These are phyloP conservation scores for Ovis aries DNA, from an alignment of 2,113 vertebrate genomes.

Conservation along the genomic window DNA sequence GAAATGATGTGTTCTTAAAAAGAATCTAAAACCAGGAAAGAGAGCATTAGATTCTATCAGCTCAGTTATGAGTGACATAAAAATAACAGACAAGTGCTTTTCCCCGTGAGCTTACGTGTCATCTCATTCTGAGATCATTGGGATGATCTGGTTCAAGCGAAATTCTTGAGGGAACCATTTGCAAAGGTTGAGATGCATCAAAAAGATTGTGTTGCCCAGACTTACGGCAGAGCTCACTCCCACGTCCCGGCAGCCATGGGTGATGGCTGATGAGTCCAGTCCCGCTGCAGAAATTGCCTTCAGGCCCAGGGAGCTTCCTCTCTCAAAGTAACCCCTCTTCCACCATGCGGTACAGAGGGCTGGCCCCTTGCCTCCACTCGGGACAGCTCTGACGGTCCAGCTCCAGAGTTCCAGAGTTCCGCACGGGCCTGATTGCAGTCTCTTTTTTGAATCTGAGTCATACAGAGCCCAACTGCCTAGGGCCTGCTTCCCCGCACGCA, in stretches of 20 bases:
- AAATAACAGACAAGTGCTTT: background rate
- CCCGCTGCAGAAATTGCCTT: background rate
- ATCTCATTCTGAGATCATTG: background rate
- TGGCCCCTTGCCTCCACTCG: background rate
- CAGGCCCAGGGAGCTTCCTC: background rate
- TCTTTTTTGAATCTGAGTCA: background rate
- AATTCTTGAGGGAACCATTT: background rate
- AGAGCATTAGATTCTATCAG: slow-evolving; percentile 57
- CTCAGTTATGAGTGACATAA: background rate
- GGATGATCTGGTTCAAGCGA: background rate
- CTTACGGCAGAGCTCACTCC: background rate
- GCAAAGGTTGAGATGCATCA: background rate
- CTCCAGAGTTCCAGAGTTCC: background rate
- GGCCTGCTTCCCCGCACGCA: background rate
- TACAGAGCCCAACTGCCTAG: background rate
- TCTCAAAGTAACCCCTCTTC: background rate
- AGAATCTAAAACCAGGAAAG: slow-evolving; percentile 49
- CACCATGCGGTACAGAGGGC: background rate
- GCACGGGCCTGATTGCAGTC: background rate
- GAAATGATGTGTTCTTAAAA: slow-evolving; percentile 56
- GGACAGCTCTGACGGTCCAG: background rate
- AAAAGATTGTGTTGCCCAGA: background rate
- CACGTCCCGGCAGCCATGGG: background rate
- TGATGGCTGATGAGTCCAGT: background rate
- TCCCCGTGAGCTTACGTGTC: background rate